Conservation (phyloP, 2,797 vertebrate genomes). For the Pseudochirops corinnae region DNA sequence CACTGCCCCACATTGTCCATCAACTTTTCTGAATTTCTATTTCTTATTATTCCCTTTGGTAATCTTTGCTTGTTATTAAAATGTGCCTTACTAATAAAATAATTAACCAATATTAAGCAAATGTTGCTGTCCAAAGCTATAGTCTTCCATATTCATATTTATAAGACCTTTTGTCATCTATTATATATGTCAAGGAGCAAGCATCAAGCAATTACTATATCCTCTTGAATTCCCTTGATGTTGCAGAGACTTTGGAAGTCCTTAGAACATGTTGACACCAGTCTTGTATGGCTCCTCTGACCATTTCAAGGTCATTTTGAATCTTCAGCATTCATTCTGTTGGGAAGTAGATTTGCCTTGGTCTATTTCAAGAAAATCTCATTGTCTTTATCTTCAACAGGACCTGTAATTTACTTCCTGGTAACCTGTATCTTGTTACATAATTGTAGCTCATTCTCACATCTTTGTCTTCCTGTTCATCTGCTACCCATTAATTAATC, state of each 20-base stretch:
- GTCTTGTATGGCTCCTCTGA: background rate
- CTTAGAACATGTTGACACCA: too few species aligned
- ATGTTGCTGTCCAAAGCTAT: rapidly evolving
- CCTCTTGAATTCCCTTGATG: background rate
- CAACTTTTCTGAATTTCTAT: background rate
- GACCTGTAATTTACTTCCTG: background rate
- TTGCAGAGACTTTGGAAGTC: background rate
- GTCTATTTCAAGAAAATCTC: background rate
- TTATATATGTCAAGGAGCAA: background rate
- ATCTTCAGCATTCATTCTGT: background rate
- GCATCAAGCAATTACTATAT: rapidly evolving
- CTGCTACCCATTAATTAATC: background rate
- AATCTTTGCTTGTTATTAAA: background rate
- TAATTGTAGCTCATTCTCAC: background rate
- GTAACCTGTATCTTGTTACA: background rate
- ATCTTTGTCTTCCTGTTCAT: background rate
- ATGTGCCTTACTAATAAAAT: background rate
- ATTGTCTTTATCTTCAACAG: background rate
- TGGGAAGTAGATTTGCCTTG: background rate
- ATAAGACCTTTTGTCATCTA: background rate
- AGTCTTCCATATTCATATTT: background rate
- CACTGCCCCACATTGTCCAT: background rate
- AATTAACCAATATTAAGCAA: rapidly evolving
- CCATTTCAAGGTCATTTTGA: background rate
- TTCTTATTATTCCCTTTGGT: rapidly evolving